phyloP scores from a whole-genome alignment of 2,888 invertebrate species.

The Magallana nippona region DNA sequence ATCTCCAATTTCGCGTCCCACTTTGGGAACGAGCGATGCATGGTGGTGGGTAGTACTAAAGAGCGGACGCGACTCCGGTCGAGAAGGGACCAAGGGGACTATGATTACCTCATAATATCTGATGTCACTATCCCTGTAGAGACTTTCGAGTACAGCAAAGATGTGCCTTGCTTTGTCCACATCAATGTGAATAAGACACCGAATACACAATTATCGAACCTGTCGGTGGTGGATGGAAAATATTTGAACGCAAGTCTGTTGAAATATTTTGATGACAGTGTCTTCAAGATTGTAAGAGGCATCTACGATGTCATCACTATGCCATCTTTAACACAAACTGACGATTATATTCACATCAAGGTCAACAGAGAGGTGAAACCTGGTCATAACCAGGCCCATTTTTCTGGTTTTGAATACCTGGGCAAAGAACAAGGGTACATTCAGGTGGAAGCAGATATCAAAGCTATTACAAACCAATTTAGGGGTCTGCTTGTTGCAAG shows the following conservation, averaged over 20 bases:
- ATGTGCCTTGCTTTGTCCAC: constrained; percentile 55
- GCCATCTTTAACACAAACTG: background rate
- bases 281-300: constrained; percentile 37
- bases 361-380: constrained; percentile 42
- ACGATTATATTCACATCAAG: background rate
- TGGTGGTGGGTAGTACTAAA: constrained; percentile 59
- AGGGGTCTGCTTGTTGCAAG: background rate
- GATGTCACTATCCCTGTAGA: constrained; percentile 54
- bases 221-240: constrained; percentile 38
- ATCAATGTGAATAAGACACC: constrained; percentile 45
- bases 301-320: constrained; percentile 25
- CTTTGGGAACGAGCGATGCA: constrained; percentile 49
- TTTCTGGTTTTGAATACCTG: background rate
- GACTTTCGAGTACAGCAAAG: constrained; percentile 47
- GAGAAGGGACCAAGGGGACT: constrained; percentile 54
- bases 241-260: constrained; percentile 42
- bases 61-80: constrained; percentile 54
- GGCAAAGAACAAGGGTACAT: background rate
- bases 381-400: constrained; percentile 32
- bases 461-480: background rate
- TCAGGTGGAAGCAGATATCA: constrained; percentile 11
- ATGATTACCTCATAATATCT: constrained; percentile 57
- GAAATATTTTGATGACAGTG: constrained; percentile 23
- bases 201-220: background rate
- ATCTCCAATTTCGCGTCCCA: constrained; percentile 38